Evolutionary conservation across 2,888 invertebrate genomes (phyloP), one percentile per base, ranked within the genome.

Genomic region (Apodemia hepburni): DNA sequence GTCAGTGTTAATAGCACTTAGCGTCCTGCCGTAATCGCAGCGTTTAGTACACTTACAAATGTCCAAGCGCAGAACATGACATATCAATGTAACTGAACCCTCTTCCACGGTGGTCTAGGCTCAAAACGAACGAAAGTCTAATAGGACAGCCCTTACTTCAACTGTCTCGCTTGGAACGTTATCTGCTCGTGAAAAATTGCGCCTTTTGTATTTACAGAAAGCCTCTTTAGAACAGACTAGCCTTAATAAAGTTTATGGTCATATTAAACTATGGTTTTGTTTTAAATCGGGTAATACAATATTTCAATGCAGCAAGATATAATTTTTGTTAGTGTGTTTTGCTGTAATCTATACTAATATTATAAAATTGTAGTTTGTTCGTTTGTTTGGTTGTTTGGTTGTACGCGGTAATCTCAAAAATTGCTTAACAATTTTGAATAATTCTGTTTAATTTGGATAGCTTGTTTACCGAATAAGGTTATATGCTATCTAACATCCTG

Each of bases 111-210:
- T 89, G 89, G 89, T 90, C 89, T 76, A 67, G 71, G 69, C 71
- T 64, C 71, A 70, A 72, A 80, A 78, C 77, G 76, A 78, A 79
- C 78, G 78, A 78, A 79, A 78, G 77, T 84, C 78, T 84, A 87
- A 87, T 85, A 84, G 76, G 87, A 88, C 88, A 87, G 84, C 76
- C 78, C 78, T 81, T 86, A 79, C 77, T 80, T 81, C 77, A 80
- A 67, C 83, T 84, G 87, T 88, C 87, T 73, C 69, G 68, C 63
- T 70, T 71, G 64, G 75, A 83, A 86, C 85, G 79, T 85, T 89
- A 90, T 89, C 88, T 77, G 72, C 58, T 58, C 65, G 76, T 89
- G 89, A 89, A 85, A 87, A 89, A 90, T 90, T 72, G 82, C 80
- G 71, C 73, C 81, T 82, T 87, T 89, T 90, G 83, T 86, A 68